phyloP scores from a whole-genome alignment of 2,888 invertebrate genomes.

The Rhogogaster chlorosoma region DNA sequence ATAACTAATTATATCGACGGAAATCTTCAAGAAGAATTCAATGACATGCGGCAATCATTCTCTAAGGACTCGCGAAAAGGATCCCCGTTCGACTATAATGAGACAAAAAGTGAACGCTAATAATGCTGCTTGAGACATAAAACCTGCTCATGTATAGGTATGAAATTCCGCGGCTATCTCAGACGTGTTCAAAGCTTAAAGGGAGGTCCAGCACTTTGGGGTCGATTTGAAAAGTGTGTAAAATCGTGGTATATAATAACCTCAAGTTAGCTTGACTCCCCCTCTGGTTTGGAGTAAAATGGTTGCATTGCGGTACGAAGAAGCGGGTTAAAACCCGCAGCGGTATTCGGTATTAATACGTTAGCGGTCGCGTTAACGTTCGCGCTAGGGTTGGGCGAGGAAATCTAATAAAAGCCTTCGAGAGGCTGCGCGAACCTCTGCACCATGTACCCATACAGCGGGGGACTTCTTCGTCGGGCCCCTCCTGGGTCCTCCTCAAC shows the following conservation, averaged over 20 bases:
- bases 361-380: constrained; percentile 44
- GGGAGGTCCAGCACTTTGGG: neutral
- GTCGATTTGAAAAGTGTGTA: neutral
- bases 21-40: too few relatives aligned
- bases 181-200: neutral
- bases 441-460: neutral
- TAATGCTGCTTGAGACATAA: neutral
- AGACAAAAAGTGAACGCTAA: neutral
- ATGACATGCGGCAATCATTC: neutral
- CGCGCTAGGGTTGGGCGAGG: constrained; percentile 33
- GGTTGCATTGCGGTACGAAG: neutral
- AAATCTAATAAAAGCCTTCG: constrained; percentile 45
- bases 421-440: constrained; percentile 5
- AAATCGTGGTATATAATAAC: neutral
- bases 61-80: neutral
- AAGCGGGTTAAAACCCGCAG: neutral
- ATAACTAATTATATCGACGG: too few relatives aligned
- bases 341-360: constrained; percentile 40
- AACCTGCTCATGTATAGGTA: neutral
- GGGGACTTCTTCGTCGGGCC: constrained; percentile 38
- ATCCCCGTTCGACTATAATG: neutral
- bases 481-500: constrained; percentile 47
- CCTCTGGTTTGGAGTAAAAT: constrained; percentile 2
- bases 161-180: neutral
- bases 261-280: neutral